Base-by-base conservation (phyloP, 2,113 vertebrate genomes). In the Capreolus pygargus region DNA sequence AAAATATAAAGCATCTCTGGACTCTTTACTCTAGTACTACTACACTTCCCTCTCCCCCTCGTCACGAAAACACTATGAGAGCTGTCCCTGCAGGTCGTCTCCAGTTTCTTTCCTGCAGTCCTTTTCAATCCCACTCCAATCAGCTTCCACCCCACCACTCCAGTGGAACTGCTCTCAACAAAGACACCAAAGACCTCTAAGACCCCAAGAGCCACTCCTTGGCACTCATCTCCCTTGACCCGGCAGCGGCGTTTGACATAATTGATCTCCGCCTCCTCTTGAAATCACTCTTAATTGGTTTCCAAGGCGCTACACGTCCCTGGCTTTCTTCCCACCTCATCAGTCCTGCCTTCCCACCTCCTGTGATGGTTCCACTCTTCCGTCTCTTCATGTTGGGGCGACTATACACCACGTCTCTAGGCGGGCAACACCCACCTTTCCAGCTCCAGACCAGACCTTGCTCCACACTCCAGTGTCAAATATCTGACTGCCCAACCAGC, bases 341-440 rank as follows among this genome's bases (percentile, higher is more conserved):
- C 2, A 2, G 50, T 70, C 43, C n/a, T 0, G 0, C 8, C 27
- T 60, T 27, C 57, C 43, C 1, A 2, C 9, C 39, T 70, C 36
- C 55, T 92, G 15, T 54, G 64, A 45, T 58, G 47, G 85, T 43
- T n/a, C 58, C 12, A 4, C 16, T 50, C 33, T 64, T 92, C 3
- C 0, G 25, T 30, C 47, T 57, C 16, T 27, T 76, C 58, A 30
- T 16, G 25, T 64, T 76, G n/a, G 16, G 12, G 19, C 47, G 21
- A 30, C 12, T 79, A 39, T 39, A 67, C 58, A 89, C 3, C 4
- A 17, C 0, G 14, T 87, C 64, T 79, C 87, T 39, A 0, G 27
- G 25, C 25, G 17, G 47, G 76, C 81, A 36, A 21, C 3, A 8
- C 28, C 74, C 43, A 47, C n/a, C 9, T 57, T 23, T 93, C 1